phyloP scores from a whole-genome alignment of 1,140 invertebrate species.

The Bombyx mori region ASM3026992v2 NC_085115.1:13332501-13333000 shows the following conservation, averaged over 20 bases:
- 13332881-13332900: slow-evolving; percentile 52
- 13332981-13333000: slow-evolving; percentile 76
- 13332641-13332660: not conserved
- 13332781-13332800: slow-evolving; percentile 32
- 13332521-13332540: too few species aligned
- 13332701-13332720: slow-evolving; percentile 7
- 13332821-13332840: slow-evolving; percentile 54
- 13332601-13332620: too few species aligned
- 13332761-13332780: slow-evolving; percentile 41
- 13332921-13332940: slow-evolving; percentile 3
- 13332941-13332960: slow-evolving; percentile 6
- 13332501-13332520: too few species aligned
- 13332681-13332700: not conserved
- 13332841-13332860: slow-evolving; percentile 67
- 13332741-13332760: slow-evolving; percentile 31
- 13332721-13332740: slow-evolving; percentile 21
- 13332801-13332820: slow-evolving; percentile 36
- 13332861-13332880: slow-evolving; percentile 65
- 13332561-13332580: too few species aligned
- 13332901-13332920: slow-evolving; percentile 46
- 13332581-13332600: too few species aligned
- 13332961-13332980: not conserved
- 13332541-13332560: too few species aligned
- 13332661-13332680: not conserved
- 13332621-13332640: too few species aligned